Base-by-base conservation (phyloP, 2,888 invertebrate species). In the Smittia sp. region DNA sequence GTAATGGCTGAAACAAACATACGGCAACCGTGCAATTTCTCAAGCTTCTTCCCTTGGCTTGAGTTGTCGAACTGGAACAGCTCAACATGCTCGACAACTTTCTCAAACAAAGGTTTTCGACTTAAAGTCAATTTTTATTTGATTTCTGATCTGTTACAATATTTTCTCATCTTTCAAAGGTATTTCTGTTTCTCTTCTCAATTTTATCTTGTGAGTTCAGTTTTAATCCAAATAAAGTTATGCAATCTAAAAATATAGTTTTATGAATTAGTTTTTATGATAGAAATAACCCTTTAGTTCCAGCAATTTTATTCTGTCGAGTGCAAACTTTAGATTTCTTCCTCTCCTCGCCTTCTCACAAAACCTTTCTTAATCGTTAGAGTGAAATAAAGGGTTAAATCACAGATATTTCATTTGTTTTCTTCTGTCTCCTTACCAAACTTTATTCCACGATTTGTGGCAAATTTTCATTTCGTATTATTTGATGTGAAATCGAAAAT, bases 371-470 rank as follows among this genome's bases (percentile, higher is more conserved):
- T n/a, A n/a, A 7, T 7, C 11, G 2, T 58, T 20, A 58, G 20
- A 58, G 58, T 58, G 15, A 46, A 46, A n/a, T 3, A 15, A 58
- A 58, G 58, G 58, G 58, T 58, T 58, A 58, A 58, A 58, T 58
- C 58, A 58, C 58, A 58, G 58, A 58, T 58, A 58, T 24, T 58
- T 15, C 24, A 58, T 58, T 58, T 58, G 20, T 58, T 58, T 58
- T 58, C 15, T 22, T 58, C 24, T 24, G n/a, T n/a, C n/a, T 58
- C 13, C 52, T 15, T 46, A 7, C 3, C 18, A 46, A 46, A 18
- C 2, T 46, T 46, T 6, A 46, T 7, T 13, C 52, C n/a, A 6
- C 18, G n/a, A n/a, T n/a, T n/a, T n/a, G n/a, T n/a, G n/a, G n/a
- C n/a, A n/a, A n/a, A n/a, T n/a, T n/a, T n/a, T n/a, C n/a, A 3